phyloP scores from a whole-genome alignment of 2,113 vertebrate species.

The Psephotus haematonotus region DNA sequence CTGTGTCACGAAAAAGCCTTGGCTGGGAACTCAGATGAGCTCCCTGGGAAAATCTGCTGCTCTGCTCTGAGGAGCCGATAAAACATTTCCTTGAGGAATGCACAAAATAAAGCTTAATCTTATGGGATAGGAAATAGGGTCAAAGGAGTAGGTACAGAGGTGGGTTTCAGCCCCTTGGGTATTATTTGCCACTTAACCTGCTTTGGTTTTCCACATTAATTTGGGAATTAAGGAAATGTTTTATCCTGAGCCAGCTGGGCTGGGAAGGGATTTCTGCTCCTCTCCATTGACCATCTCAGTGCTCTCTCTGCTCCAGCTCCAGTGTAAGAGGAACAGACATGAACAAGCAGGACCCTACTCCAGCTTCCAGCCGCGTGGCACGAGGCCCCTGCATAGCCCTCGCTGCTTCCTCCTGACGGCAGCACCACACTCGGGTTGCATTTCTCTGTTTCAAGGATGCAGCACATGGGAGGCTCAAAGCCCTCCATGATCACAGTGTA shows the following conservation, averaged over 20 bases:
- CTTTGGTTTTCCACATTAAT: background rate
- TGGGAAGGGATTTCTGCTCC: background rate
- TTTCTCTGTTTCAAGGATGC: background rate
- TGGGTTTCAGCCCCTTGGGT: background rate
- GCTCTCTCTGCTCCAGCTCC: background rate
- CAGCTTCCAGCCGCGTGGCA: background rate
- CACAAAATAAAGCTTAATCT: background rate
- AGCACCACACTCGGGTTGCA: background rate
- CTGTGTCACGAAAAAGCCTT: background rate
- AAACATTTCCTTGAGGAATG: background rate
- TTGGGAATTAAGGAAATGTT: background rate
- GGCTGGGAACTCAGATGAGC: background rate
- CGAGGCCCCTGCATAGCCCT: background rate
- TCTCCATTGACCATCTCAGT: background rate
- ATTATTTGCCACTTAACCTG: background rate
- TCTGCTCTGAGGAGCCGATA: background rate
- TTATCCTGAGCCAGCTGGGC: background rate
- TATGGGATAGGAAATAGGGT: background rate
- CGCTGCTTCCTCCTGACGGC: background rate
- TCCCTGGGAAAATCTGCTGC: background rate
- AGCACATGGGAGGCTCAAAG: background rate
- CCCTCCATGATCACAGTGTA: background rate
- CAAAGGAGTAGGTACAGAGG: background rate
- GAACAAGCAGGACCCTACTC: no score
- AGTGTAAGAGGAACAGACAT: fast-evolving